A percentile compares a stretch with the other conserved stretches of the same genome.
Evolutionary conservation across 2,113 vertebrate species (phyloP).

Genomic region (Drymodes brunneopygia): DNA sequence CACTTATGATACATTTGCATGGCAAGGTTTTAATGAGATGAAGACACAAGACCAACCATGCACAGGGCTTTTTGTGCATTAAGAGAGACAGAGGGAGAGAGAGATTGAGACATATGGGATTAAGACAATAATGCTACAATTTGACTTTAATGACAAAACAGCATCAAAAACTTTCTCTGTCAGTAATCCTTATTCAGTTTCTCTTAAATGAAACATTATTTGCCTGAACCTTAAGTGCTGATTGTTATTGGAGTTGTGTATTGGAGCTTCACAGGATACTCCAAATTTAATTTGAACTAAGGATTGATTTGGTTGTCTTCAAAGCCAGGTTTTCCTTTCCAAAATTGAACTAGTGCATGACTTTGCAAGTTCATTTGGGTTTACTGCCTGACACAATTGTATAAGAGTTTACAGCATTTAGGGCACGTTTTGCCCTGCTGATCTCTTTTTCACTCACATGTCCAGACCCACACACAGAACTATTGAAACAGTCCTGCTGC

Average conservation of each 20-base stretch:
- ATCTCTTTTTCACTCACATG: constrained; percentile 22
- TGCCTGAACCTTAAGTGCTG: constrained; percentile 65
- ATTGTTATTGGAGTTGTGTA: constrained; percentile 70
- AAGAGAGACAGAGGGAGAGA: neutral
- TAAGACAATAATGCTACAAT: constrained; percentile 61
- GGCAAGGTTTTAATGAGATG: constrained; percentile 74
- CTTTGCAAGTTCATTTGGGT: constrained; percentile 74
- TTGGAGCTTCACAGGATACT: constrained; percentile 68
- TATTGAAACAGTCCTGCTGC: neutral
- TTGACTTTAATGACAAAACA: constrained; percentile 73
- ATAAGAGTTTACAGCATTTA: constrained; percentile 64
- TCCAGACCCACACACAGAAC: neutral
- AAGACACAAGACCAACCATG: constrained; percentile 60
- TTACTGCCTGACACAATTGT: constrained; percentile 60
- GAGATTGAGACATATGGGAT: constrained; percentile 57
- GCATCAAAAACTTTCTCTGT: constrained; percentile 66
- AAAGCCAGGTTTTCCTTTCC: constrained; percentile 68
- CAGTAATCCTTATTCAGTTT: constrained; percentile 72
- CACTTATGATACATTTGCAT: constrained; percentile 72
- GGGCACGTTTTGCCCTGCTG: constrained; percentile 45
- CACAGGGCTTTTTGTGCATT: constrained; percentile 36
- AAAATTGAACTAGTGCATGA: constrained; percentile 72
- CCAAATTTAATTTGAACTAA: constrained; percentile 77
- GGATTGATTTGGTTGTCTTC: constrained; percentile 75
- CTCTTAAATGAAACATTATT: constrained; percentile 76